These are phyloP conservation scores for Periparus ater DNA, from an alignment of 2,797 vertebrate species.

Conservation along the genomic window DNA sequence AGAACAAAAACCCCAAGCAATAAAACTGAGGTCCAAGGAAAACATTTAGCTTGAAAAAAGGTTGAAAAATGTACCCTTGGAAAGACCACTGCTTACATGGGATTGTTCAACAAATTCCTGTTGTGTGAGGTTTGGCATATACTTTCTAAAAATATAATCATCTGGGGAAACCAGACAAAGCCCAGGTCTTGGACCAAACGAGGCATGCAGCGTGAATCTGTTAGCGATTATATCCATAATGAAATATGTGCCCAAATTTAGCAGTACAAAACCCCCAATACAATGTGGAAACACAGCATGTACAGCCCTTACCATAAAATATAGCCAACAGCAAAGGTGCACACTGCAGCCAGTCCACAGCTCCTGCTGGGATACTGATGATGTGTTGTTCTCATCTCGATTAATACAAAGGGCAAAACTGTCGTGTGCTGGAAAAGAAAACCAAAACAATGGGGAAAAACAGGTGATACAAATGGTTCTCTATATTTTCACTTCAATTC, in stretches of 20 bases:
- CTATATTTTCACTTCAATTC: not conserved
- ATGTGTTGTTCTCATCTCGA: conserved; percentile 97
- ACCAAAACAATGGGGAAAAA: conserved; percentile 11
- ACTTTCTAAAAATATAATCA: conserved; percentile 80
- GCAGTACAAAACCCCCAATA: conserved; percentile 66
- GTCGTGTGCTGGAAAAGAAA: conserved; percentile 89
- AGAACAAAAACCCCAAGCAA: conserved; percentile 63
- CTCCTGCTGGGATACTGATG: conserved; percentile 92
- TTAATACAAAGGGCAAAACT: conserved; percentile 96
- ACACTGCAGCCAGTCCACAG: conserved; percentile 86
- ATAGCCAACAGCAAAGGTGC: conserved; percentile 89
- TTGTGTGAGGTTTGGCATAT: conserved; percentile 80
- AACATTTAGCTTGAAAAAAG: conserved; percentile 76
- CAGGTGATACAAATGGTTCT: conserved; percentile 57
- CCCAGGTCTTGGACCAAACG: conserved; percentile 77
- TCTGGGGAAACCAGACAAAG: conserved; percentile 79
- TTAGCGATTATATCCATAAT: conserved; percentile 75
- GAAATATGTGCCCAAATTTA: conserved; percentile 76
- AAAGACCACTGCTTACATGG: conserved; percentile 77
- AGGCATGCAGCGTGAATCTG: conserved; percentile 72
- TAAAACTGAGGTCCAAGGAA: conserved; percentile 72
- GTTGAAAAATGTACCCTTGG: conserved; percentile 76
- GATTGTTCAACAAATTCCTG: conserved; percentile 80
- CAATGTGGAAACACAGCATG: conserved; percentile 60
- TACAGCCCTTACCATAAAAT: conserved; percentile 88